phyloP scores from a whole-genome alignment of 2,888 invertebrate genomes.

The Chymomyza caudatula region DNA sequence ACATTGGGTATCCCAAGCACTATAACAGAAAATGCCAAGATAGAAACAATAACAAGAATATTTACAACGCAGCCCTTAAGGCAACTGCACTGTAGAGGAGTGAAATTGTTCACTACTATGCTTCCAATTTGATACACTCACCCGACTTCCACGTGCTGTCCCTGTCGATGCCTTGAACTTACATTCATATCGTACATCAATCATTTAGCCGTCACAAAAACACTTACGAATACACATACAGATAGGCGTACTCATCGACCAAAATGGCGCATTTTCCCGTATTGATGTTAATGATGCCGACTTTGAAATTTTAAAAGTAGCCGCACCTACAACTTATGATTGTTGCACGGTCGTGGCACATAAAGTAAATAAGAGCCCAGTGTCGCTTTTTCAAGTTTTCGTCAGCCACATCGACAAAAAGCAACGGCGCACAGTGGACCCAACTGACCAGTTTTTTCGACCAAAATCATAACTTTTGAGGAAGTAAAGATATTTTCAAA shows the following conservation, averaged over 20 bases:
- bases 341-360: neutral
- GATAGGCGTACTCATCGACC: slow-evolving; percentile 25
- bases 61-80: neutral
- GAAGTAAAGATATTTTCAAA: no score
- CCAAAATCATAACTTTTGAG: no score
- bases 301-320: slow-evolving; percentile 55
- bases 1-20: slow-evolving; percentile 22
- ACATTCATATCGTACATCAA: slow-evolving; percentile 58
- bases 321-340: slow-evolving; percentile 52
- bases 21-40: slow-evolving; percentile 49
- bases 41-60: slow-evolving; percentile 11
- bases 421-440: no score
- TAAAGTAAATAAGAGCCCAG: slow-evolving; percentile 36
- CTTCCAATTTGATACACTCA: slow-evolving; percentile 58
- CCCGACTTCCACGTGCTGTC: slow-evolving; percentile 29
- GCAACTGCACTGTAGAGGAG: neutral
- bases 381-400: slow-evolving; percentile 41
- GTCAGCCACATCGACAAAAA: slow-evolving; percentile 34
- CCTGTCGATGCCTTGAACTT: slow-evolving; percentile 35
- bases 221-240: slow-evolving; percentile 23
- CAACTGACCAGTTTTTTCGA: no score
- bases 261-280: slow-evolving; percentile 55
- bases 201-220: slow-evolving; percentile 30
- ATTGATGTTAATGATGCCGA: slow-evolving; percentile 66
- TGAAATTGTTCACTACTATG: neutral